These are phyloP conservation scores for Drosophila cognata DNA, from an alignment of 2,888 invertebrate genomes.

Conservation along the genomic window DNA sequence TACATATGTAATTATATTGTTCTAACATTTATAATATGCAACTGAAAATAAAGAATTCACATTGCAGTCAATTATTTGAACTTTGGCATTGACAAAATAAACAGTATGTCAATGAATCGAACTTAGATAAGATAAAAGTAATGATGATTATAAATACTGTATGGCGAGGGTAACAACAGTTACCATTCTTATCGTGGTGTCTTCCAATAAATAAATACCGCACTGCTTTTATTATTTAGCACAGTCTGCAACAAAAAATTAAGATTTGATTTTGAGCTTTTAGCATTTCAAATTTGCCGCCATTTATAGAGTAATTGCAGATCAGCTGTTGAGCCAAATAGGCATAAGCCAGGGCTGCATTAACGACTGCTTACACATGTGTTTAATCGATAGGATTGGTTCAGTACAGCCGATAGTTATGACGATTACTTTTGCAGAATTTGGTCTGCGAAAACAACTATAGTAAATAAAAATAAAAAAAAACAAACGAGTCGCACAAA, in stretches of 20 bases:
- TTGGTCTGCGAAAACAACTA: constrained; percentile 46
- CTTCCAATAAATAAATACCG: constrained; percentile 42
- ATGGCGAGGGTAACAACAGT: neutral
- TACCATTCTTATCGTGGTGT: constrained; percentile 24
- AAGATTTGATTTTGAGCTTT: neutral
- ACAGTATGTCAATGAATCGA: constrained; percentile 33
- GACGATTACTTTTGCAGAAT: constrained; percentile 23
- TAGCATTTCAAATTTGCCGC: constrained; percentile 12
- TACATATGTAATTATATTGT: constrained; percentile 1
- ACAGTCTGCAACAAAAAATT: neutral
- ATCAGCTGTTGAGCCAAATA: constrained; percentile 27
- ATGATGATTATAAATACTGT: constrained; percentile 19
- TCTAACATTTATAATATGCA: constrained; percentile 16
- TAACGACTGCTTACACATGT: neutral
- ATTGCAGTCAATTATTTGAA: constrained; percentile 9
- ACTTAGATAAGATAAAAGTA: constrained; percentile 40
- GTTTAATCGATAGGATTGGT: constrained; percentile 16
- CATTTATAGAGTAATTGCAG: neutral
- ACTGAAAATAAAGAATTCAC: constrained; percentile 33
- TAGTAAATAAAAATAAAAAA: constrained; percentile 39
- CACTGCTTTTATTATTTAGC: neutral
- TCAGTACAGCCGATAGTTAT: neutral
- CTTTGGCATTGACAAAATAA: constrained; percentile 28
- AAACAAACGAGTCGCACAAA: constrained; percentile 43
- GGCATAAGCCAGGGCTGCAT: constrained; percentile 32